Base-by-base conservation (phyloP, 2,113 vertebrate species). In the Pristiophorus japonicus region DNA sequence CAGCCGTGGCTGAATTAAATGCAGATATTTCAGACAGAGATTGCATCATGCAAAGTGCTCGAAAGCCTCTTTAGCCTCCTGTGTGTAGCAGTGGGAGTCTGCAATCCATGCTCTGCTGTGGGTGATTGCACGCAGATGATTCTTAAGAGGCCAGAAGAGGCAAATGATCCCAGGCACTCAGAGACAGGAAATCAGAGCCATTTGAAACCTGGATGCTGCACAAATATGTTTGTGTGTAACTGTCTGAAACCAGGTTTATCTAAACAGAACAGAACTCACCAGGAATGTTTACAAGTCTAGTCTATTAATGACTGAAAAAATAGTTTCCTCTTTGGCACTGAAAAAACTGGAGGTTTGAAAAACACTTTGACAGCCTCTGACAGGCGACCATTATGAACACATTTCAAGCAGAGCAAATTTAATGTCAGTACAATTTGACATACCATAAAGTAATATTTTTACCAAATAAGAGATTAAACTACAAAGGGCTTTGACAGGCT, bases 241-340 rank as follows among this genome's bases (percentile, higher is more conserved):
- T 63, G 34, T 92, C 88, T 92, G 88, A 92, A 63, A 38, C 59
- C 62, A 62, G 30, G 88, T 92, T 92, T 92, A 92, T n/a, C 88
- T 92, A 92, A 92, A 63, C 88, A 92, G 88, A 63, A 92, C 87
- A 30, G n/a, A 38, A 42, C 78, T 42, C 51, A 62, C 88, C 59
- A 92, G 59, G 88, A 63, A 63, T 92, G 59, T 65, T 92, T 63
- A n/a, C 88, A n/a, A 38, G 88, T 92, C 88, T 63, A 92, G 88
- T 62, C 88, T 63, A 63, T 18, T 92, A 63, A 63, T 92, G 59
- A 18, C 87, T 59, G 47, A 51, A 87, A 87, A 90, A n/a, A 3
- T 81, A 42, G 38, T 90, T 62, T 59, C 47, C 51, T 90, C 87
- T 62, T 90, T 90, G 51, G 51, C 34, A 63, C 34, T 63, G 59